These are phyloP conservation scores for Thermophis baileyi DNA, from an alignment of 2,113 vertebrate species.

Conservation along the genomic window DNA sequence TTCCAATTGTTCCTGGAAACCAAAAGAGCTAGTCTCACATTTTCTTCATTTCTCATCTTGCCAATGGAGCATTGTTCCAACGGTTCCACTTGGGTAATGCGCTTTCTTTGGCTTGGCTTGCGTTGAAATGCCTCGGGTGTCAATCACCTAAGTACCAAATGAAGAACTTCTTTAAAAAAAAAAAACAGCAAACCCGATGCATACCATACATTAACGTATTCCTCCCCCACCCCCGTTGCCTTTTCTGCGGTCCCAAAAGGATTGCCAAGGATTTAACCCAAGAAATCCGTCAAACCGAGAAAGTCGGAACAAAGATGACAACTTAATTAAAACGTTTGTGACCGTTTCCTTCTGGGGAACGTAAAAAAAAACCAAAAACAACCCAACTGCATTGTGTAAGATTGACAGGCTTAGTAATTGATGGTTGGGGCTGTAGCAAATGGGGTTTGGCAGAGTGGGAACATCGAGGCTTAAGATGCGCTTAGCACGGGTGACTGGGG, in stretches of 20 bases:
- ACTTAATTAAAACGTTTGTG: constrained; percentile 30
- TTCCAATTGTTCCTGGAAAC: background rate
- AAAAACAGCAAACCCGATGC: too few relatives aligned
- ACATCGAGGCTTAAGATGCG: constrained; percentile 31
- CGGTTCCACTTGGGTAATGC: background rate
- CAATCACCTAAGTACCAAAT: background rate
- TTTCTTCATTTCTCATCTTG: background rate
- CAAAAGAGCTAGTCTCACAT: background rate
- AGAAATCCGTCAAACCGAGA: constrained; percentile 51
- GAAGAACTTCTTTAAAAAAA: background rate
- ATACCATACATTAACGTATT: constrained; percentile 27
- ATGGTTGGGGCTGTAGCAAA: constrained; percentile 21
- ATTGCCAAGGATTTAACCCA: constrained; percentile 30
- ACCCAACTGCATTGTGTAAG: constrained; percentile 14
- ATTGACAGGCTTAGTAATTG: constrained; percentile 46
- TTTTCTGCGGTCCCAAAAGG: constrained; percentile 27
- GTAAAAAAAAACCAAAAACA: background rate
- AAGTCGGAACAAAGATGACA: constrained; percentile 23
- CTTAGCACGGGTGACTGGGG: constrained; percentile 21
- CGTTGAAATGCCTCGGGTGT: background rate
- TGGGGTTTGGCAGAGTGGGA: constrained; percentile 35
- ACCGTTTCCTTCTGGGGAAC: constrained; percentile 16
- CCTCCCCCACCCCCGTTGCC: background rate
- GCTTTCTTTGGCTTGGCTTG: background rate
- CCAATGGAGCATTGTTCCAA: background rate